A percentile compares a stretch with the other conserved stretches of the same genome.
These are phyloP conservation scores for Sardina pilchardus DNA, from an alignment of 2,113 vertebrate genomes.

Conservation along the genomic window DNA sequence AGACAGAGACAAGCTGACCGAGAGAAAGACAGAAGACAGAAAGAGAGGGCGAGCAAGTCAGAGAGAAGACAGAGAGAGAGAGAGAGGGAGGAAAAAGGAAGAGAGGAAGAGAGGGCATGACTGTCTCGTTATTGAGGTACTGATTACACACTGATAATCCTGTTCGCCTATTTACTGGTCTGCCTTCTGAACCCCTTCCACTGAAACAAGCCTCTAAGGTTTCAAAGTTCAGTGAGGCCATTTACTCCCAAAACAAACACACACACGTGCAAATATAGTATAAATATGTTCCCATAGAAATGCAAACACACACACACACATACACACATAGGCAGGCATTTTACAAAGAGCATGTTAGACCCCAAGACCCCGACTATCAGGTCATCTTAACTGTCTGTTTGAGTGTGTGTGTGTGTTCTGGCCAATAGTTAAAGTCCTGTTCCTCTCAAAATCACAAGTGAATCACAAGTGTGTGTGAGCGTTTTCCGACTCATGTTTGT, in stretches of 20 bases:
- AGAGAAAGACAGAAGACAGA: neutral
- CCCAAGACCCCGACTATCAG: neutral
- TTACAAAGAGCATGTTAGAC: neutral
- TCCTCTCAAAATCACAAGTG: too few species aligned
- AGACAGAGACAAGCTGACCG: neutral
- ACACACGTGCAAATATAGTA: slow-evolving; percentile 3
- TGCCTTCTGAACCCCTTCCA: slow-evolving; percentile 32
- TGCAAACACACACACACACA: neutral
- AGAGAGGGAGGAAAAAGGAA: slow-evolving; percentile 3
- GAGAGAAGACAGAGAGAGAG: neutral
- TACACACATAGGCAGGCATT: neutral
- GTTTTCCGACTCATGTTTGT: slow-evolving; percentile 50
- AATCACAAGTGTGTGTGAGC: neutral
- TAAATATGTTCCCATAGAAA: neutral
- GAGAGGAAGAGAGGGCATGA: slow-evolving; percentile 17
- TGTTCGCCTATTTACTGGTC: slow-evolving; percentile 43
- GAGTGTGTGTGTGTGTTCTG: neutral
- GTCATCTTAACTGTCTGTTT: neutral
- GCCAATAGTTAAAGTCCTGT: too few species aligned
- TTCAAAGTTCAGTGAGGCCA: slow-evolving; percentile 63
- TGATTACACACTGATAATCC: slow-evolving; percentile 46
- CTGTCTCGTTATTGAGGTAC: slow-evolving; percentile 33
- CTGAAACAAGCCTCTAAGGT: slow-evolving; percentile 37
- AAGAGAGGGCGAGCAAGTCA: neutral
- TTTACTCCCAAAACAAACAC: slow-evolving; percentile 22